Evolutionary conservation across 2,113 vertebrate species (phyloP).

Genomic region (Nipponia nippon): DNA sequence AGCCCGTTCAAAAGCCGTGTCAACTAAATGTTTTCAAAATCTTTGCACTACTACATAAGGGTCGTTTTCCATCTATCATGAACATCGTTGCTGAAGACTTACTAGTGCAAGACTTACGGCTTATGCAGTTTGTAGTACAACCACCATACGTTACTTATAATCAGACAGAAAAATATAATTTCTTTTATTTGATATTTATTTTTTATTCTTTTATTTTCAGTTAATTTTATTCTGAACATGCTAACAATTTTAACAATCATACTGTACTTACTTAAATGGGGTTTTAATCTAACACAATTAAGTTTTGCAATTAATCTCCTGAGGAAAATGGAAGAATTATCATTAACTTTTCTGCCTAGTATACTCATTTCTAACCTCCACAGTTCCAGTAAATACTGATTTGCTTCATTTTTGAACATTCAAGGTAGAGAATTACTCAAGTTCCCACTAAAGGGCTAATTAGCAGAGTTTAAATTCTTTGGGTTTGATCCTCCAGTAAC

Average conservation of each 20-base stretch:
- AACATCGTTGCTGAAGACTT: neutral
- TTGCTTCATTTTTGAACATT: conserved; percentile 69
- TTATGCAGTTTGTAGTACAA: neutral
- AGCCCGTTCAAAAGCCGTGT: neutral
- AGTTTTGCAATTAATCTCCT: conserved; percentile 74
- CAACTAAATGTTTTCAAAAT: neutral
- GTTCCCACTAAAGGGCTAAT: conserved; percentile 60
- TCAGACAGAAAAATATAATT: conserved; percentile 26
- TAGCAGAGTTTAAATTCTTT: conserved; percentile 65
- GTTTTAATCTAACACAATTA: conserved; percentile 75
- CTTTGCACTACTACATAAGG: neutral
- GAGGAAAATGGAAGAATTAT: conserved; percentile 68
- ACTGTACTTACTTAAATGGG: conserved; percentile 71
- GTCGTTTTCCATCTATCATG: neutral
- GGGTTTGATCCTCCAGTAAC: conserved; percentile 34
- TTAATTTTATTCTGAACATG: conserved; percentile 67
- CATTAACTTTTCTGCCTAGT: conserved; percentile 64
- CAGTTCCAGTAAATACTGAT: conserved; percentile 59
- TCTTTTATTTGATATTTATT: conserved; percentile 41
- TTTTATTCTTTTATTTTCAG: neutral
- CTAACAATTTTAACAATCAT: conserved; percentile 68
- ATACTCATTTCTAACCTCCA: conserved; percentile 62
- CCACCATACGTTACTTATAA: neutral
- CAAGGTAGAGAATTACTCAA: conserved; percentile 60
- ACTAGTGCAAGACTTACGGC: neutral